A percentile compares a stretch with the other conserved stretches of the same genome.
Conservation (phyloP, 2,888 invertebrate species). For the Calameuta idolon region DNA sequence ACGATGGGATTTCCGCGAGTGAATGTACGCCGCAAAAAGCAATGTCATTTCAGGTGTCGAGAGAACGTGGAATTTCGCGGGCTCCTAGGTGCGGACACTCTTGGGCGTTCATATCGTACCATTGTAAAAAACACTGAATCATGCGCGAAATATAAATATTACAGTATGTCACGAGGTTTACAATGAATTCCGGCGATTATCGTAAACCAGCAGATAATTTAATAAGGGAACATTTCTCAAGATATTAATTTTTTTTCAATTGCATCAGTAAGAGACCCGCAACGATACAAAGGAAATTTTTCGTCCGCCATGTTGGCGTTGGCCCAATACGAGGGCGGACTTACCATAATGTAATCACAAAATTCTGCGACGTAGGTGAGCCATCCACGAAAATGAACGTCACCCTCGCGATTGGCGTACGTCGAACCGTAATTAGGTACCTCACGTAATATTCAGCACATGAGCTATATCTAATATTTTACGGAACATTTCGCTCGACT, state of each 20-base stretch:
- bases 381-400: conserved; percentile 71
- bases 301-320: conserved; percentile 70
- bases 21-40: conserved; percentile 14
- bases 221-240: neutral
- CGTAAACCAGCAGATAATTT: neutral
- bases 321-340: conserved; percentile 66
- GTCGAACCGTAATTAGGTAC: conserved; percentile 69
- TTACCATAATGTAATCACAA: conserved; percentile 78
- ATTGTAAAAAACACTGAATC: conserved; percentile 14
- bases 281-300: conserved; percentile 57
- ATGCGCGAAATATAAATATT: conserved; percentile 18
- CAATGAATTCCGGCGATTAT: neutral
- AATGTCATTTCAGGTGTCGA: conserved; percentile 30
- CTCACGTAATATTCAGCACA: conserved; percentile 70
- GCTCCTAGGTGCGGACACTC: conserved; percentile 16
- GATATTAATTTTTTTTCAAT: conserved; percentile 31
- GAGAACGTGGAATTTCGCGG: conserved; percentile 18
- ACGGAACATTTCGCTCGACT: conserved; percentile 65
- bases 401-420: conserved; percentile 65
- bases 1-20: neutral
- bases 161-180: neutral
- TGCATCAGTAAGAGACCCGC: conserved; percentile 27
- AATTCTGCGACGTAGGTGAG: conserved; percentile 70
- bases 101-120: conserved; percentile 35
- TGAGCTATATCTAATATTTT: conserved; percentile 69